Percentiles rank a stretch among this genome's conserved stretches.
phyloP scores from a whole-genome alignment of 2,888 invertebrate species.

The Troilus luridus region DNA sequence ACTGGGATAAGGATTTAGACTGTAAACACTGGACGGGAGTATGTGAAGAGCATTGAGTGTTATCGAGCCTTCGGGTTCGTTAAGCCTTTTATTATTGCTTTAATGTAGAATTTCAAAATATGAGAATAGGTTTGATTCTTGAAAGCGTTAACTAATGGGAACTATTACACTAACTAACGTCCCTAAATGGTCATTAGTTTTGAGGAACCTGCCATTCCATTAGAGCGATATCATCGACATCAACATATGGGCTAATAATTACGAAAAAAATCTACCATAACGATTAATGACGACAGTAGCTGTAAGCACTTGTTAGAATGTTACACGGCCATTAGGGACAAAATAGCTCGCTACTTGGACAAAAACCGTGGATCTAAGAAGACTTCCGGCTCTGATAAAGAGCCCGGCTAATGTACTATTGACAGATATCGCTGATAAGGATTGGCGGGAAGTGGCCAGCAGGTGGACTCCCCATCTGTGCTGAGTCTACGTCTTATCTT shows the following conservation, averaged over 20 bases:
- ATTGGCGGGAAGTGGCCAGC: background rate
- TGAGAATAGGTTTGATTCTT: background rate
- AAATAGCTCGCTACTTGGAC: background rate
- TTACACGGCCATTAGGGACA: slow-evolving; percentile 3
- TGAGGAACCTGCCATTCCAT: background rate
- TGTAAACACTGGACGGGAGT: no score
- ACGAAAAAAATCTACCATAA: slow-evolving; percentile 9
- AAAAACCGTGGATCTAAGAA: background rate
- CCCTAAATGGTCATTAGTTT: background rate
- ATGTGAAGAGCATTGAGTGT: no score
- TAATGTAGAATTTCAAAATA: background rate
- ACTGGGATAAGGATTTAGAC: no score
- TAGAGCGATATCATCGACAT: background rate
- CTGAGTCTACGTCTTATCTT: background rate
- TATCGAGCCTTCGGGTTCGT: no score
- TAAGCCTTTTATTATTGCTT: no score
- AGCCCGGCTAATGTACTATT: slow-evolving; percentile 54
- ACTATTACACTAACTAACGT: background rate
- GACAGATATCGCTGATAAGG: slow-evolving; percentile 57
- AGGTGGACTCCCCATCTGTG: slow-evolving; percentile 50
- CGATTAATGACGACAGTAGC: slow-evolving; percentile 31
- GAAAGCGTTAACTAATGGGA: background rate
- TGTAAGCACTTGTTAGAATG: slow-evolving; percentile 36
- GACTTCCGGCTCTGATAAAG: slow-evolving; percentile 49
- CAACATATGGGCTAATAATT: slow-evolving; percentile 36